Evolutionary conservation across 1,140 invertebrate genomes (phyloP).

Genomic region (Brachionus sp.): DNA sequence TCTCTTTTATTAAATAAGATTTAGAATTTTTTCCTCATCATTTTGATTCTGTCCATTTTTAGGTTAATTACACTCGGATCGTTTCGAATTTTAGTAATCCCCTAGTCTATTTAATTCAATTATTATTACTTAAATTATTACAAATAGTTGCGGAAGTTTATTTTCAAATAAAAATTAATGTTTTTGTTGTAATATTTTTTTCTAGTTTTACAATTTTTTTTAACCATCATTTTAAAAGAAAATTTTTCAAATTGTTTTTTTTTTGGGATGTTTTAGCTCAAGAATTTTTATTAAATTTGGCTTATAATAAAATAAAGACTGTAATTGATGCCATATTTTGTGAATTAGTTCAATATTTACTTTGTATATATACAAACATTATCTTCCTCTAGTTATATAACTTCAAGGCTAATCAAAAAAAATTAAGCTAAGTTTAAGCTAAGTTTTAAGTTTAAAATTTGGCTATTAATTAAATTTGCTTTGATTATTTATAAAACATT

Average conservation of each 20-base stretch:
- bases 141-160: neutral
- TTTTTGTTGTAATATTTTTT: too few species aligned
- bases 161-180: neutral
- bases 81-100: neutral
- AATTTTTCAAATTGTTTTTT: too few species aligned
- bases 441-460: neutral
- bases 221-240: too few species aligned
- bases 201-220: too few species aligned
- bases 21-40: neutral
- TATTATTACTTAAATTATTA: neutral
- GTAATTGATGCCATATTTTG: too few species aligned
- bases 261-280: too few species aligned
- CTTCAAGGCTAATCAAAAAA: neutral
- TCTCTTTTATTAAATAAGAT: neutral
- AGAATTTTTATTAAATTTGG: too few species aligned
- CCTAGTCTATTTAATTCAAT: neutral
- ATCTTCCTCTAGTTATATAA: neutral
- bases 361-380: neutral
- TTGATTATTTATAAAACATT: neutral
- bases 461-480: neutral
- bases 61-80: neutral
- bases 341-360: neutral
- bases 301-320: too few species aligned
- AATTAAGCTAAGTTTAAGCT: too few species aligned
- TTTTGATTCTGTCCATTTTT: neutral